Conservation (phyloP, 2,888 invertebrate species). For the Antitype chi region DNA sequence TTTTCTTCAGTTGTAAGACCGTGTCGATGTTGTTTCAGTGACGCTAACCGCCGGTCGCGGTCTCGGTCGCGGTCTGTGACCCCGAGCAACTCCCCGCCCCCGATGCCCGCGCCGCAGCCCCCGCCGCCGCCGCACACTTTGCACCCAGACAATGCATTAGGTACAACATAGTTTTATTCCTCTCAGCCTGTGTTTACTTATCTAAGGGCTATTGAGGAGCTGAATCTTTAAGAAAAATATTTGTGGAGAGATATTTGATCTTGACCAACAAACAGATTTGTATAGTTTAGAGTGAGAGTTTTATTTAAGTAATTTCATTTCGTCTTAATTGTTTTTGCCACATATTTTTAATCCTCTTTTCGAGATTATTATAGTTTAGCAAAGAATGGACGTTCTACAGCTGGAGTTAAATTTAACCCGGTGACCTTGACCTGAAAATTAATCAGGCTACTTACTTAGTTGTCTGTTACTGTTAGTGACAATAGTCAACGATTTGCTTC, state of each 20-base stretch:
- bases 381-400: neutral
- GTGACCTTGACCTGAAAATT: neutral
- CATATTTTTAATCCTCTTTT: neutral
- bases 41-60: constrained; percentile 70
- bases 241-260: constrained; percentile 1
- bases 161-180: constrained; percentile 72
- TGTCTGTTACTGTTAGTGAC: too few relatives aligned
- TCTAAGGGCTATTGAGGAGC: constrained; percentile 8
- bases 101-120: constrained; percentile 78
- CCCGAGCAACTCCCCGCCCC: constrained; percentile 82
- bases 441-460: neutral
- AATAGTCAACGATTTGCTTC: neutral
- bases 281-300: neutral
- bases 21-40: constrained; percentile 60
- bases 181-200: constrained; percentile 18
- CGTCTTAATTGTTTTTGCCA: neutral
- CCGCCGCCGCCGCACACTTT: constrained; percentile 87
- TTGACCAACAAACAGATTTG: constrained; percentile 28
- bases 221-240: constrained; percentile 8
- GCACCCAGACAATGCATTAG: constrained; percentile 89
- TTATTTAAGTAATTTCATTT: neutral
- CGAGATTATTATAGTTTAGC: neutral
- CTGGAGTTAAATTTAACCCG: neutral
- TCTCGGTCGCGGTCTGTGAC: constrained; percentile 87
- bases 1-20: constrained; percentile 20